Conservation (phyloP, 35 echinoderm and acorn worm species). For the Chiridota heheva region DNA sequence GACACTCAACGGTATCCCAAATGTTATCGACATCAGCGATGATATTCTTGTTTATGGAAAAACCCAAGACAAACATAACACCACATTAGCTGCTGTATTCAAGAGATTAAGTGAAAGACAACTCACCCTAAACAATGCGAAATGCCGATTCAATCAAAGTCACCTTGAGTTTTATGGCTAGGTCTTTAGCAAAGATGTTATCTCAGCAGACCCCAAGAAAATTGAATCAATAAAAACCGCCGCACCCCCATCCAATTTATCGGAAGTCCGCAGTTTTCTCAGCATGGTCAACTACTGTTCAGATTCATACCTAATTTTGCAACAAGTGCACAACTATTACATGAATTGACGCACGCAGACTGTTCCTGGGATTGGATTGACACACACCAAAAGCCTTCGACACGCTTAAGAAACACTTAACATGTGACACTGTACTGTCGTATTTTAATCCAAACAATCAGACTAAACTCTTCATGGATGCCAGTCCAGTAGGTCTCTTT, state of each 20-base stretch:
- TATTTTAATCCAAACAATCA: conserved; percentile 59
- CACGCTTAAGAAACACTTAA: conserved; percentile 18
- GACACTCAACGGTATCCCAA: conserved; percentile 25
- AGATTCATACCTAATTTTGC: conserved; percentile 61
- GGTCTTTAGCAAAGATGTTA: too few relatives aligned
- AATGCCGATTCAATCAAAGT: too few relatives aligned
- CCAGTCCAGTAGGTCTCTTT: conserved; percentile 43
- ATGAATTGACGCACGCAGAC: conserved; percentile 46
- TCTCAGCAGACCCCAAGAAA: too few relatives aligned
- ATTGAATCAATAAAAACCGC: too few relatives aligned
- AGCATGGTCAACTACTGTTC: conserved; percentile 40
- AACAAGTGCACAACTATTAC: conserved; percentile 24
- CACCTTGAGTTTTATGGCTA: too few relatives aligned
- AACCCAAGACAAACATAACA: conserved; percentile 32
- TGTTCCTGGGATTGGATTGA: conserved; percentile 37
- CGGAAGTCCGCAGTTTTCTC: background rate
- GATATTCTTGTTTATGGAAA: conserved; percentile 62
- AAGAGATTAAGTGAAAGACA: conserved; percentile 12
- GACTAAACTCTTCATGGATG: conserved; percentile 63
- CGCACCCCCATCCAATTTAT: too few relatives aligned
- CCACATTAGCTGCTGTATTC: background rate
- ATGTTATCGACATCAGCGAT: conserved; percentile 59
- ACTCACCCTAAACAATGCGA: conserved; percentile 28
- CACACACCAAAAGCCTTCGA: conserved; percentile 12
- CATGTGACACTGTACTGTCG: conserved; percentile 54